Evolutionary conservation across 2,888 invertebrate genomes (phyloP).

Genomic region (Creontiades dilutus): DNA sequence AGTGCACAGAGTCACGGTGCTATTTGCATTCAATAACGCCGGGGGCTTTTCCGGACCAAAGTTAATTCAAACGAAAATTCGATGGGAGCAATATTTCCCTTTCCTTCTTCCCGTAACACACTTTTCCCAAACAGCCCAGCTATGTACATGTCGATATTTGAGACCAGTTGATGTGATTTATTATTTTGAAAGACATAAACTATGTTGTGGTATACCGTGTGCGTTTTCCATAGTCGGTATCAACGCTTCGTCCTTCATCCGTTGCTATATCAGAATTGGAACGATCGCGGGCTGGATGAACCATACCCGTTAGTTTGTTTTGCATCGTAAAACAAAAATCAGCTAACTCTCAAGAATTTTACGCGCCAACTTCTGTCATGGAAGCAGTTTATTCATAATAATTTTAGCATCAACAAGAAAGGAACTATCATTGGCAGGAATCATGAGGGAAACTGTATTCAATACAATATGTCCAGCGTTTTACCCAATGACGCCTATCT

Average conservation of each 20-base stretch:
- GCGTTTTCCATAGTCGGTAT: neutral
- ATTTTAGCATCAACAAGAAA: too few species aligned
- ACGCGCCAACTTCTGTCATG: too few species aligned
- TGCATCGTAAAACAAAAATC: too few species aligned
- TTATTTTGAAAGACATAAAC: neutral
- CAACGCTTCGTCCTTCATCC: neutral
- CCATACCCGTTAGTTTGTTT: too few species aligned
- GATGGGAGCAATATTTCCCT: neutral
- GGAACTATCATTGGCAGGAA: too few species aligned
- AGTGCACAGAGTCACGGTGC: slow-evolving; percentile 15
- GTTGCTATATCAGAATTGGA: too few species aligned
- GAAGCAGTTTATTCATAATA: too few species aligned
- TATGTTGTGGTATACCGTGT: neutral
- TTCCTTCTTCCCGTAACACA: neutral
- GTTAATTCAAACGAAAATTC: slow-evolving; percentile 32
- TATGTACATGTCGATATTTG: slow-evolving; percentile 1
- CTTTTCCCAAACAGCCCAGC: neutral
- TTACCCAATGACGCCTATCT: too few species aligned
- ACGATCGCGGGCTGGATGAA: too few species aligned
- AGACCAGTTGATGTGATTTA: neutral
- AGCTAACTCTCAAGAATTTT: too few species aligned
- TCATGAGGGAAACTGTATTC: too few species aligned
- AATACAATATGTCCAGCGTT: too few species aligned
- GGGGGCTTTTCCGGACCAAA: neutral
- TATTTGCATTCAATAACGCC: slow-evolving; percentile 40